Conservation (phyloP, 2,113 vertebrate species). For the Perognathus longimembris region DNA sequence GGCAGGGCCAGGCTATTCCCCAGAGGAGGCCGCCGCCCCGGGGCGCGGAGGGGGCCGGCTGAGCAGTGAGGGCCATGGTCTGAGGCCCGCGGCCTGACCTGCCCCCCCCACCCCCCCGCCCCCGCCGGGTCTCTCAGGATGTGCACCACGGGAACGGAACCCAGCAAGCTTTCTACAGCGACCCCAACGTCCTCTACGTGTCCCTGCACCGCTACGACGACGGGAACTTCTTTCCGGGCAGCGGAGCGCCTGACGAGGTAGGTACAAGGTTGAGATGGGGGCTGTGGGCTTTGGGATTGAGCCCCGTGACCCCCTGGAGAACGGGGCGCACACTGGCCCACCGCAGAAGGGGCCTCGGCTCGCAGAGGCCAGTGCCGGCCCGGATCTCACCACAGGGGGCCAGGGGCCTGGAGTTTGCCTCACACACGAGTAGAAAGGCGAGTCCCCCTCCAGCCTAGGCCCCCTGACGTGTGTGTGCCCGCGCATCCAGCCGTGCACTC, state of each 20-base stretch:
- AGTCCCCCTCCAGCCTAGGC: not conserved
- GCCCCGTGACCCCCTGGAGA: not conserved
- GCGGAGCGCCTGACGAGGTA: constrained; percentile 97
- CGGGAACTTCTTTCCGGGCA: constrained; percentile 99
- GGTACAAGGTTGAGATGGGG: not conserved
- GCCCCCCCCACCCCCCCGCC: rapidly evolving
- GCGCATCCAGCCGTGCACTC: rapidly evolving
- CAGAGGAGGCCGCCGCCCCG: no score
- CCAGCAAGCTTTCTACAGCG: constrained; percentile 96
- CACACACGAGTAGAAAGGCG: rapidly evolving
- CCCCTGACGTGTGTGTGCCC: rapidly evolving
- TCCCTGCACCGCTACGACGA: constrained; percentile 98
- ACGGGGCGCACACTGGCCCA: rapidly evolving
- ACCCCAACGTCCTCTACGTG: constrained; percentile 95
- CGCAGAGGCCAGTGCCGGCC: rapidly evolving
- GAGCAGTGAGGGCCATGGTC: rapidly evolving
- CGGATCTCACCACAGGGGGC: rapidly evolving
- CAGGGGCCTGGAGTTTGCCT: rapidly evolving
- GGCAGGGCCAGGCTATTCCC: no score
- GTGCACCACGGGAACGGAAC: constrained; percentile 94
- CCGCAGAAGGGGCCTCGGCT: no score
- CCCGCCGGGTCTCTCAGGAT: constrained; percentile 81
- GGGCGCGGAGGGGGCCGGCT: no score
- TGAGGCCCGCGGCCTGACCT: not conserved
- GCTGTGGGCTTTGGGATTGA: rapidly evolving